Evolutionary conservation across 2,113 vertebrate species (phyloP).

Genomic region (Forbesichthys papilliferus): DNA sequence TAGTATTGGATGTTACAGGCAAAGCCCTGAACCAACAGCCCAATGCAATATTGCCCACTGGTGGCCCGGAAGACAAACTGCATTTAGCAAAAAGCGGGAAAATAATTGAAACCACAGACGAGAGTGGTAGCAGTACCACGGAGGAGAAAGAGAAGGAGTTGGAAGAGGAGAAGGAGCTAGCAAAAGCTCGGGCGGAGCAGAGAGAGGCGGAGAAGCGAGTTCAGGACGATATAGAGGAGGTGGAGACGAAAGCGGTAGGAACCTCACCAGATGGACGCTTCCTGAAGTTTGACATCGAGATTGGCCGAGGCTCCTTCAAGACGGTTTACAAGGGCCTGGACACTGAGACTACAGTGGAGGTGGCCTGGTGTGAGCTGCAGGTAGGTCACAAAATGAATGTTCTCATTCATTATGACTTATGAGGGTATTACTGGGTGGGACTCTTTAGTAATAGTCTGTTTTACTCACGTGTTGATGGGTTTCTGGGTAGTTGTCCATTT

Average conservation of each 20-base stretch:
- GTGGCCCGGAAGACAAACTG: constrained; percentile 33
- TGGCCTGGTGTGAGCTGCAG: constrained; percentile 98
- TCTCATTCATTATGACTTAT: background rate
- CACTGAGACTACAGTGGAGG: constrained; percentile 97
- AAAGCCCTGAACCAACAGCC: constrained; percentile 44
- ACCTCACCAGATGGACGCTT: constrained; percentile 94
- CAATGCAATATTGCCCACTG: constrained; percentile 19
- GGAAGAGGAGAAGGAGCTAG: constrained; percentile 61
- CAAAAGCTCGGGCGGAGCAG: constrained; percentile 76
- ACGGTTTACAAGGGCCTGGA: constrained; percentile 98
- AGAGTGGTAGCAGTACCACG: constrained; percentile 24
- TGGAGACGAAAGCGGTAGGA: constrained; percentile 96
- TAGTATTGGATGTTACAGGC: constrained; percentile 51
- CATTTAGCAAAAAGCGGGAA: constrained; percentile 41
- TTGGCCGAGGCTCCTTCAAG: constrained; percentile 97
- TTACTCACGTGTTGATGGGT: too few species aligned
- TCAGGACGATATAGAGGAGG: constrained; percentile 90
- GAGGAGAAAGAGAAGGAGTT: constrained; percentile 61
- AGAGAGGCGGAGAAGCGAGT: constrained; percentile 80
- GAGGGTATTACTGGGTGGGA: background rate
- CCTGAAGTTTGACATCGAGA: constrained; percentile 97
- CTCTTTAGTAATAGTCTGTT: background rate
- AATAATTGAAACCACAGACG: constrained; percentile 25
- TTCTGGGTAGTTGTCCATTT: too few species aligned
- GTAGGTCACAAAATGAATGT: constrained; percentile 69